These are phyloP conservation scores for Megaleporinus macrocephalus DNA, from an alignment of 2,113 vertebrate genomes.

Conservation along the genomic window DNA sequence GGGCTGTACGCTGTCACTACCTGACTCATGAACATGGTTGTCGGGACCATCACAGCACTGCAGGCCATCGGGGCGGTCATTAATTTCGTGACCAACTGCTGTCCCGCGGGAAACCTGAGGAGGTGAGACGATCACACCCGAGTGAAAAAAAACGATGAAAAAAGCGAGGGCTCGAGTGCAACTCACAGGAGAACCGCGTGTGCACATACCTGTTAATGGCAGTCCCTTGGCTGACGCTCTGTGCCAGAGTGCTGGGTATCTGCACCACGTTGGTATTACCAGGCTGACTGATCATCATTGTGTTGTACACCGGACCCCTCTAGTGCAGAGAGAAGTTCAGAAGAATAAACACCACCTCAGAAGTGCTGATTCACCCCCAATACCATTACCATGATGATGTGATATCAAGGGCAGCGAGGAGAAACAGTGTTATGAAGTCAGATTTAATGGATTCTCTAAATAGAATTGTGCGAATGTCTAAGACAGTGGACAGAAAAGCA, in stretches of 20 bases:
- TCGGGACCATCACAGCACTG: slow-evolving; percentile 95
- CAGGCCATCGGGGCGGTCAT: slow-evolving; percentile 93
- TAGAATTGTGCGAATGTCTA: slow-evolving; percentile 4
- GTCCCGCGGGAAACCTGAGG: slow-evolving; percentile 92
- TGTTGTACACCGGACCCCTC: slow-evolving; percentile 87
- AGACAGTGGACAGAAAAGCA: slow-evolving; percentile 10
- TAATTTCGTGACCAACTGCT: slow-evolving; percentile 94
- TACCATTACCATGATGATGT: slow-evolving; percentile 24
- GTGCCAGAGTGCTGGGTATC: slow-evolving; percentile 86
- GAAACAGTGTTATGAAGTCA: slow-evolving; percentile 30
- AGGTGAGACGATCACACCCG: neutral
- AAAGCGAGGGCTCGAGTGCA: neutral
- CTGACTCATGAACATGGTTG: slow-evolving; percentile 98
- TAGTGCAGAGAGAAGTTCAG: slow-evolving; percentile 60
- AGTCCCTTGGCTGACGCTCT: slow-evolving; percentile 85
- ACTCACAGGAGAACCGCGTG: neutral
- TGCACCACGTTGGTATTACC: slow-evolving; percentile 87
- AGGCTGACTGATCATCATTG: slow-evolving; percentile 96
- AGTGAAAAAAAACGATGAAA: neutral
- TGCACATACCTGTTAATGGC: slow-evolving; percentile 83
- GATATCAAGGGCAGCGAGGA: slow-evolving; percentile 1
- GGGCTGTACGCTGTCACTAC: slow-evolving; percentile 89
- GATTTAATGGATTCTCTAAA: slow-evolving; percentile 17
- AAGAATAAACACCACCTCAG: neutral
- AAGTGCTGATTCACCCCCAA: slow-evolving; percentile 21